Conservation (phyloP, 35 echinoderm and acorn worm genomes). For the Patiria miniata region DNA sequence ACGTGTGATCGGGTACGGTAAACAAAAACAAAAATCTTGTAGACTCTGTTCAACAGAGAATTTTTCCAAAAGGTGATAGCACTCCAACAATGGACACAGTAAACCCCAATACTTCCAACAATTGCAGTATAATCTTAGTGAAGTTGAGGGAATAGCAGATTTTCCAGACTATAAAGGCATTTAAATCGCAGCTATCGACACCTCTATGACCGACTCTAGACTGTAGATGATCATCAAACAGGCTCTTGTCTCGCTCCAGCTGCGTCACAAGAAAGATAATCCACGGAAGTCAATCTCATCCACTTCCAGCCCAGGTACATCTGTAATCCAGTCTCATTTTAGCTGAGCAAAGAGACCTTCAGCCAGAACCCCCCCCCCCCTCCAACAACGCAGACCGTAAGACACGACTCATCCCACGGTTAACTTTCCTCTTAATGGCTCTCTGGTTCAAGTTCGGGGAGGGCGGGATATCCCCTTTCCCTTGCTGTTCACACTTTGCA, state of each 20-base stretch:
- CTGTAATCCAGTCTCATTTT: constrained; percentile 12
- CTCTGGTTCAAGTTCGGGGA: constrained; percentile 36
- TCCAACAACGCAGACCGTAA: background rate
- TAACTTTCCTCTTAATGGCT: constrained; percentile 34
- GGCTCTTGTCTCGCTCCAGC: constrained; percentile 8
- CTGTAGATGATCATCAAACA: constrained; percentile 5
- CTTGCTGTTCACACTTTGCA: constrained; percentile 26
- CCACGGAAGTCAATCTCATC: constrained; percentile 19
- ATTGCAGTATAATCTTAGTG: background rate
- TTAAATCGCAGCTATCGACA: background rate
- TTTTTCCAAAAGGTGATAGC: too few species aligned
- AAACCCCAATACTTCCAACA: too few species aligned
- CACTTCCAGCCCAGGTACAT: constrained; percentile 8
- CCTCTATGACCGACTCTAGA: background rate
- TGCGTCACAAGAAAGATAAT: constrained; percentile 32
- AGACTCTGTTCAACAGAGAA: too few species aligned
- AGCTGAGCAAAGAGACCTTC: constrained; percentile 19
- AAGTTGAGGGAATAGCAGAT: background rate
- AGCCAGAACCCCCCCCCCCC: background rate
- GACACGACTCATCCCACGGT: constrained; percentile 1
- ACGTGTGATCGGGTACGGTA: too few species aligned
- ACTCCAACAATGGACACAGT: too few species aligned
- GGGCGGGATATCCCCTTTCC: constrained; percentile 19
- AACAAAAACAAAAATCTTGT: too few species aligned
- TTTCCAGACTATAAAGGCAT: background rate